A percentile compares a stretch with the other conserved stretches of the same genome.
Evolutionary conservation across 2,113 vertebrate genomes (phyloP).

Genomic region (Otolemur garnettii): DNA sequence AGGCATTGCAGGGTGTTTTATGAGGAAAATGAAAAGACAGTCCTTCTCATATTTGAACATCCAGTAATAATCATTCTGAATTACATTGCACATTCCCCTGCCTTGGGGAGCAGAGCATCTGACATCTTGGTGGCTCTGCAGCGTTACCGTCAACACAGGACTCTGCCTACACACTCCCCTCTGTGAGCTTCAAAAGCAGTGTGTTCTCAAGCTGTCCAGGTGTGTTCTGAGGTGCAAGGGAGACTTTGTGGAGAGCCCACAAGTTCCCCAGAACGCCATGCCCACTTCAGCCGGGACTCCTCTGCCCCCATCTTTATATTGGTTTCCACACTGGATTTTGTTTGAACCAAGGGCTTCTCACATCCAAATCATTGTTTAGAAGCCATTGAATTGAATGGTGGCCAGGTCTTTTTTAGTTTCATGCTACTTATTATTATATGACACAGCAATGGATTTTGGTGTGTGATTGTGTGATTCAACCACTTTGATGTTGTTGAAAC

Average conservation of each 20-base stretch:
- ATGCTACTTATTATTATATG: background rate
- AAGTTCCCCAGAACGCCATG: background rate
- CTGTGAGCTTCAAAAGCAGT: background rate
- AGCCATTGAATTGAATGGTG: background rate
- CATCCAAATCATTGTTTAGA: constrained; percentile 17
- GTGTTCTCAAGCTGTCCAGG: background rate
- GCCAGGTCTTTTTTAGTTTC: background rate
- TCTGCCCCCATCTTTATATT: background rate
- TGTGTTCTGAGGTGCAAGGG: background rate
- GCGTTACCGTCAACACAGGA: background rate
- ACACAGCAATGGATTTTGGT: background rate
- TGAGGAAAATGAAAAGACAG: constrained; percentile 36
- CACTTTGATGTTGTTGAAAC: background rate
- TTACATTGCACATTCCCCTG: background rate
- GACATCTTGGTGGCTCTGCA: background rate
- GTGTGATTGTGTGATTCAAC: background rate
- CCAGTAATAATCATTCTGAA: background rate
- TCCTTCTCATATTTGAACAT: constrained; percentile 14
- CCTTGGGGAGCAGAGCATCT: background rate
- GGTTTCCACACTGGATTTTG: background rate
- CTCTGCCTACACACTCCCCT: background rate
- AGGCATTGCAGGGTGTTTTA: constrained; percentile 4
- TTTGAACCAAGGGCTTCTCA: constrained; percentile 34
- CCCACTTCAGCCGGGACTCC: background rate
- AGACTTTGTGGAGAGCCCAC: background rate